Evolutionary conservation across 1,140 invertebrate species (phyloP).

Genomic region (Nephila pilipes): DNA sequence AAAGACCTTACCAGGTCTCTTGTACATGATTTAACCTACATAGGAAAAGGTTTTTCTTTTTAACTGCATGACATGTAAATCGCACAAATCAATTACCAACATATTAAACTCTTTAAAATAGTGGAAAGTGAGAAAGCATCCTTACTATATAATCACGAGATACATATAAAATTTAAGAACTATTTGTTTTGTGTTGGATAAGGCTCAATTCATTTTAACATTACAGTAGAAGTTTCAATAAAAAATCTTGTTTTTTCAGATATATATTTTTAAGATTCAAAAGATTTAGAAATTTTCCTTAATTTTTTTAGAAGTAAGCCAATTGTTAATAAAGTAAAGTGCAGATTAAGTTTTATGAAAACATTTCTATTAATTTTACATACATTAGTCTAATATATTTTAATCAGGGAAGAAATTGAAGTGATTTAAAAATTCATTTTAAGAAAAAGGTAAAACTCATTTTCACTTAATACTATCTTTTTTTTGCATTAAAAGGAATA

Average conservation of each 20-base stretch:
- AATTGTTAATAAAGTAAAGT: too few relatives aligned
- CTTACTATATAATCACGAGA: not conserved
- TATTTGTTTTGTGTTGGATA: not conserved
- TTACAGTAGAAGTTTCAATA: not conserved
- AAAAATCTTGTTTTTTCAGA: not conserved
- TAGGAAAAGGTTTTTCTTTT: slow-evolving; percentile 44
- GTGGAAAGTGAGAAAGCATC: slow-evolving; percentile 51
- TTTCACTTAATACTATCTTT: too few relatives aligned
- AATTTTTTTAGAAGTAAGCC: too few relatives aligned
- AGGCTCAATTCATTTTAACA: not conserved
- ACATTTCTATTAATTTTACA: too few relatives aligned
- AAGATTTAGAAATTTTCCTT: too few relatives aligned
- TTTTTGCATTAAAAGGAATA: too few relatives aligned
- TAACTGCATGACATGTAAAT: slow-evolving; percentile 46
- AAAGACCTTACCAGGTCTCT: slow-evolving; percentile 28
- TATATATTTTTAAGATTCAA: not conserved
- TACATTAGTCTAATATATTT: too few relatives aligned
- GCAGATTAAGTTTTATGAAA: too few relatives aligned
- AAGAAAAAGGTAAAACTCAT: too few relatives aligned
- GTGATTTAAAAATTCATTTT: too few relatives aligned
- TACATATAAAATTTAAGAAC: not conserved
- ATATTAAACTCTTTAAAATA: slow-evolving; percentile 52
- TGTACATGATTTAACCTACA: slow-evolving; percentile 46
- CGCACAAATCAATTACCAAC: slow-evolving; percentile 39
- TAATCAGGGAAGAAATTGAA: too few relatives aligned